Conservation (phyloP, 1,140 invertebrate species). For the Pseudomyrmex sp. region DNA sequence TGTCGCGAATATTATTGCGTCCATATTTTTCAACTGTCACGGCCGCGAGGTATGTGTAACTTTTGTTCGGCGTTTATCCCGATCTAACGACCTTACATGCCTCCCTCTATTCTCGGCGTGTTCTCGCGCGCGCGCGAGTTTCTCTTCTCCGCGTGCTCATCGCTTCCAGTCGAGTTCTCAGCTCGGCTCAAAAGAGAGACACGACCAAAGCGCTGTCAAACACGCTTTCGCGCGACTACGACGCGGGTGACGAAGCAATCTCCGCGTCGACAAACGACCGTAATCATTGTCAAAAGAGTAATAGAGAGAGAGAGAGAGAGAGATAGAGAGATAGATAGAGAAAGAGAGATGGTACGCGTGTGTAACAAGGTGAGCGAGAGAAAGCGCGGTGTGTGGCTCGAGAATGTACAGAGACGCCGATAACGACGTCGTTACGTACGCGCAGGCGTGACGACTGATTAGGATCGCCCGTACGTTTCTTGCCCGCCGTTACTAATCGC, state of each 20-base stretch:
- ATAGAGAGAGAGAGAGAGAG: conserved; percentile 45
- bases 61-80: conserved; percentile 57
- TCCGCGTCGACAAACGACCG: conserved; percentile 67
- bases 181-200: conserved; percentile 35
- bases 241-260: conserved; percentile 66
- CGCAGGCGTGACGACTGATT: conserved; percentile 73
- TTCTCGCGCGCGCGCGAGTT: conserved; percentile 53
- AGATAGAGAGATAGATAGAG: not conserved
- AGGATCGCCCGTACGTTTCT: conserved; percentile 70
- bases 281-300: conserved; percentile 66
- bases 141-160: conserved; percentile 33
- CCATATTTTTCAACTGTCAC: conserved; percentile 44
- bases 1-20: conserved; percentile 46
- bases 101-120: conserved; percentile 46
- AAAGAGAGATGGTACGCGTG: not conserved
- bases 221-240: conserved; percentile 37
- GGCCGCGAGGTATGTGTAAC: conserved; percentile 28
- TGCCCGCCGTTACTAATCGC: conserved; percentile 70
- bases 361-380: conserved; percentile 31
- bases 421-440: conserved; percentile 73
- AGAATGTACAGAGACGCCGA: conserved; percentile 66
- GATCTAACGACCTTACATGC: conserved; percentile 54
- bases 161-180: conserved; percentile 45
- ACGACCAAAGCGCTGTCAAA: conserved; percentile 44
- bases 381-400: conserved; percentile 37